Evolutionary conservation across 2,888 invertebrate species (phyloP), one percentile per base, ranked within the genome.

Genomic region (Drosophila yooni): DNA sequence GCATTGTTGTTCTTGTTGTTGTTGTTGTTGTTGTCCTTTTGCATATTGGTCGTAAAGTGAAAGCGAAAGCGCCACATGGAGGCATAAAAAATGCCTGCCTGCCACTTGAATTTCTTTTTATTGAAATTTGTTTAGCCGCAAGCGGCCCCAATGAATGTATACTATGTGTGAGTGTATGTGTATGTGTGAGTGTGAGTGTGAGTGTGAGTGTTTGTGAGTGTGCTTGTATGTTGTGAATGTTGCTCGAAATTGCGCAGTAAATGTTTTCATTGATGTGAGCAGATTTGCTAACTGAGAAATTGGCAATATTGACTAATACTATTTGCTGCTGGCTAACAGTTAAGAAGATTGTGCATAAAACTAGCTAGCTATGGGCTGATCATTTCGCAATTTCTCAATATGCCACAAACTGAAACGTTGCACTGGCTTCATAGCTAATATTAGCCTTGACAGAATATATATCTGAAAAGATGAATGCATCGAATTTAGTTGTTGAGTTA

Each of bases 11-110:
- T 59, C 11, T 2, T 51, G 70, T 64, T 63, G 51, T 40, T 65
- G 50, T 50, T 72, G 74, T 31, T 62, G 59, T 25, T 70, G 63
- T 76, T 83, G 87, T 79, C 70, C 79, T 61, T 81, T 82, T 89
- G 89, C 88, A 85, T 84, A 85, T 85, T 89, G 88, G 89, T 89
- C 84, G 77, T 84, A 85, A 85, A 84, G 76, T 74, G 84, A 87
- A 81, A 88, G 74, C 63, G 60, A 87, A 84, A 76, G 72, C 79
- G 62, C 82, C 87, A 70, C 82, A 88, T 88, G 85, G 82, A 74
- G 77, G 85, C 83, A 72, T 83, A 70, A 70, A 82, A 82, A 80
- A 65, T 52, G 67, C 38, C 36, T 51, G 61, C 54, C 56, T 73
- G 80, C 85, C 83, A 86, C 88, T 85, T 89, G 89, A 84, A 89